These are phyloP conservation scores for Rostratula benghalensis DNA, from an alignment of 2,113 vertebrate species.

Conservation along the genomic window DNA sequence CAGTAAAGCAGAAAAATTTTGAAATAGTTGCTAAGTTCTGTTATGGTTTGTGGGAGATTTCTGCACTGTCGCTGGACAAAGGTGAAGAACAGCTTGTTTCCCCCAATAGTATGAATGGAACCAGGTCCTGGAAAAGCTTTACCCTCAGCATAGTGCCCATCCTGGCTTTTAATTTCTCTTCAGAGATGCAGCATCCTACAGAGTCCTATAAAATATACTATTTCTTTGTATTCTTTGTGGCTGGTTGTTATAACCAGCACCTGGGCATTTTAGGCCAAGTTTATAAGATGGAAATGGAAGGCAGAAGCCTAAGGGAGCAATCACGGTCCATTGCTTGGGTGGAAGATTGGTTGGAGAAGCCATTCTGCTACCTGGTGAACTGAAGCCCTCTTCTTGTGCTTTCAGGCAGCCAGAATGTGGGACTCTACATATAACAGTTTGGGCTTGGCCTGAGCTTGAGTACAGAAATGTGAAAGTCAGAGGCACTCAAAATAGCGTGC, in stretches of 20 bases:
- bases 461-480: background rate
- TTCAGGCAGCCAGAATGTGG: background rate
- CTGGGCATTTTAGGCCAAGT: background rate
- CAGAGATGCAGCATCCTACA: background rate
- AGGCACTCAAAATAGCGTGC: background rate
- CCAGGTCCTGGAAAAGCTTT: background rate
- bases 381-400: background rate
- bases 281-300: background rate
- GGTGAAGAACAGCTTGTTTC: background rate
- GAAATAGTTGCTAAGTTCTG: background rate
- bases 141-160: background rate
- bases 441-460: background rate
- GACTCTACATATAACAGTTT: background rate
- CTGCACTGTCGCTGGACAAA: background rate
- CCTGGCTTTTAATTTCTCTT: background rate
- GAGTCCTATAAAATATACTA: background rate
- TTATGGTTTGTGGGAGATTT: background rate
- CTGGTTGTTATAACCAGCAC: background rate
- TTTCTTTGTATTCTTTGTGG: background rate
- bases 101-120: background rate
- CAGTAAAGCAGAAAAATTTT: background rate
- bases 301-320: background rate
- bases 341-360: background rate
- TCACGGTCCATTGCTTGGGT: background rate
- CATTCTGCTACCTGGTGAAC: fast-evolving